Evolutionary conservation across 2,797 vertebrate genomes (phyloP), one percentile per base, ranked within the genome.

Genomic region (Micropoecilia bifurca): DNA sequence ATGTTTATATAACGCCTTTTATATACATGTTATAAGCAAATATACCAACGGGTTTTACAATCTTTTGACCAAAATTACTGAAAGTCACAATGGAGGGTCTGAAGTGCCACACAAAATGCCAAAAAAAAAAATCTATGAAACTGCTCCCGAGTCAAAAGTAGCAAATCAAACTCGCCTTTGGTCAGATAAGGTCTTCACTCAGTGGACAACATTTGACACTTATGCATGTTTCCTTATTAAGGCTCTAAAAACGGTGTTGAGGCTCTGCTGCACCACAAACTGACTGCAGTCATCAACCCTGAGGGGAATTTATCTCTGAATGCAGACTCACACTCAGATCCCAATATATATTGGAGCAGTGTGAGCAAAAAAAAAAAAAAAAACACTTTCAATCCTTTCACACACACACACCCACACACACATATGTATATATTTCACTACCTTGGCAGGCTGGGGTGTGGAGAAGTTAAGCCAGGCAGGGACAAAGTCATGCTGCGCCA

Each of bases 401-500:
- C 45, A 78, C 25, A 61, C 57, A 3, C 46, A 18, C 41, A 30
- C 46, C 73, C 20, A 0, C 7, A 76, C 16, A 61, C 22, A 68
- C 14, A 30, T 4, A 14, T 7, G 61, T 9, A 68, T 8, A 28
- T 12, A n/a, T 22, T 30, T 41, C 53, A 4, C 73, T 81, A 99
- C 99, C 99, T 99, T 99, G 95, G 97, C 97, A 95, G 98, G 97
- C 96, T 99, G 98, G 91, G 99, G 98, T 78, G 98, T 99, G 95
- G 98, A 98, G 97, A 99, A 99, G 97, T 98, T 99, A 99, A 99
- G 99, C 98, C 99, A 99, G 97, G 99, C 98, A 99, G 99, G 99
- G 97, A 99, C 99, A 99, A 99, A 99, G 97, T 99, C 99, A 99
- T 99, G 98, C 97, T 99, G 98, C 99, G 98, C 99, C 99, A 99